These are phyloP conservation scores for Hyposoter dolosus DNA, from an alignment of 2,888 invertebrate species.

Conservation along the genomic window DNA sequence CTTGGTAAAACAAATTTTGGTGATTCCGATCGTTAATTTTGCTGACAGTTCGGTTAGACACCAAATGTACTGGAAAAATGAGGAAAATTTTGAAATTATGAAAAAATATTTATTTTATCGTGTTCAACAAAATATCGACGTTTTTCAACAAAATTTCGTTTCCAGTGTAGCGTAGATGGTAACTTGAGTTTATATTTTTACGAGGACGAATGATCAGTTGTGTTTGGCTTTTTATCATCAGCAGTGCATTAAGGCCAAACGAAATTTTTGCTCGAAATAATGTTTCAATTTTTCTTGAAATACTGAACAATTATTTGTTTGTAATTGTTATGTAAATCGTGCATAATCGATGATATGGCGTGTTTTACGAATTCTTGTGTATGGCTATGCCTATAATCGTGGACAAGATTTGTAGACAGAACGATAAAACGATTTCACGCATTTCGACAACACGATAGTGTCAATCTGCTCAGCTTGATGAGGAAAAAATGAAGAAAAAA, in stretches of 20 bases:
- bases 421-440: conserved; percentile 37
- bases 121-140: no score
- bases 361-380: background rate
- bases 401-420: background rate
- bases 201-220: background rate
- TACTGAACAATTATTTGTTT: background rate
- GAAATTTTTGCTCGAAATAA: background rate
- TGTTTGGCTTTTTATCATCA: no score
- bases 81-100: no score
- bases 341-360: background rate
- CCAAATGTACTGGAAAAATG: no score
- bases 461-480: background rate
- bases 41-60: no score
- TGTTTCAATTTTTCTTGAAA: background rate
- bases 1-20: no score
- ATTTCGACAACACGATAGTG: conserved; percentile 38
- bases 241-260: no score
- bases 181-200: background rate
- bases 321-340: background rate
- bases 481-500: background rate
- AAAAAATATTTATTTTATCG: no score
- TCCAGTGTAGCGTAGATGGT: background rate
- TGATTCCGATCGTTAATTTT: no score
- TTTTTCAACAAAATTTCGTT: no score
- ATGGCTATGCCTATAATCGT: background rate